Evolutionary conservation across 2,888 invertebrate species (phyloP).

Genomic region (Bursaphelenchus okinawaensis): DNA sequence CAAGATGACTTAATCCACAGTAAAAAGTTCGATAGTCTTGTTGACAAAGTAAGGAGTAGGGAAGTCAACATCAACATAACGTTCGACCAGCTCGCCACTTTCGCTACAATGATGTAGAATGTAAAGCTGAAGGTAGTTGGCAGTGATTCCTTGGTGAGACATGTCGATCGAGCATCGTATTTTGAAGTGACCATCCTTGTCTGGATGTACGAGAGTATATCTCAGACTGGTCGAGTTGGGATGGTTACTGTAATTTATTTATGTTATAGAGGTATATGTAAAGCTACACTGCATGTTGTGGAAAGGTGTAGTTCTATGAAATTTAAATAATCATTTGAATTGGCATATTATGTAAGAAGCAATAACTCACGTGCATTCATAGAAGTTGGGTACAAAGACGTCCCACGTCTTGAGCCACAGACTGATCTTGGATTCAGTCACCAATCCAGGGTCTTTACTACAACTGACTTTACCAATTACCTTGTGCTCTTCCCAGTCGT

Average conservation of each 20-base stretch:
- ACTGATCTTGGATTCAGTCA: not conserved
- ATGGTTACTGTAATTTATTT: not conserved
- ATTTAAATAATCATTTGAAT: too few relatives aligned
- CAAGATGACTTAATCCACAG: too few relatives aligned
- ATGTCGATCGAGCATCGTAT: not conserved
- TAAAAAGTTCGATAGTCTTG: not conserved
- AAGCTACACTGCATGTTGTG: not conserved
- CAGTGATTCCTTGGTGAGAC: not conserved
- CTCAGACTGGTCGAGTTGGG: not conserved
- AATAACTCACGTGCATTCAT: not conserved
- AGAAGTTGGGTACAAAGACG: not conserved
- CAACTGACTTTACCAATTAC: not conserved
- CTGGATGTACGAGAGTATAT: not conserved
- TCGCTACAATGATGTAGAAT: not conserved
- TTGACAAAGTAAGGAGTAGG: not conserved
- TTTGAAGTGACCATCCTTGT: not conserved
- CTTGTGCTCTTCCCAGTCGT: not conserved
- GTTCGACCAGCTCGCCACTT: not conserved
- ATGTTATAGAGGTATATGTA: not conserved
- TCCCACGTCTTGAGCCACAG: not conserved
- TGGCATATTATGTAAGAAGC: too few relatives aligned
- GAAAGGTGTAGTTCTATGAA: too few relatives aligned
- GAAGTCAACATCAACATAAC: not conserved
- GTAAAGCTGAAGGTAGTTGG: not conserved
- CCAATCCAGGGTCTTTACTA: not conserved